A percentile compares a stretch with the other conserved stretches of the same genome.
Conservation (phyloP, 2,113 vertebrate species). For the Phodopus roborovskii region DNA sequence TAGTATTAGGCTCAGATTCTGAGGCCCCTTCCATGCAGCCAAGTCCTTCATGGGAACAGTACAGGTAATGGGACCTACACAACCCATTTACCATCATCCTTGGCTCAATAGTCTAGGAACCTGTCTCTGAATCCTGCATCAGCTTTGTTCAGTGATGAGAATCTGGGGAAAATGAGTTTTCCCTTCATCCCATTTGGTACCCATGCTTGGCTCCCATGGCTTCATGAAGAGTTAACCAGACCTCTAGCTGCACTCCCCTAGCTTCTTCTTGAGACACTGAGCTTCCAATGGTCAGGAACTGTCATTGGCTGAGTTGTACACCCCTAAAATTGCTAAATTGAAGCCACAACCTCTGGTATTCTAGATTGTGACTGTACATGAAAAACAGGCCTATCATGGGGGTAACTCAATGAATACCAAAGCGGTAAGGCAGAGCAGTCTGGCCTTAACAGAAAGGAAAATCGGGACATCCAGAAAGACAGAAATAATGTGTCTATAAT, state of each 20-base stretch:
- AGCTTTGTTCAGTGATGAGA: not conserved
- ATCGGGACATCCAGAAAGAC: not conserved
- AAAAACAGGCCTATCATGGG: not conserved
- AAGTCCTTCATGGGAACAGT: fast-evolving
- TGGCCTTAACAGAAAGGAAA: not conserved
- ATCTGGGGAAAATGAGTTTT: not conserved
- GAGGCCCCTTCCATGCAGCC: not conserved
- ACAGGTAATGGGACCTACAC: not conserved
- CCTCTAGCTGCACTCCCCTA: not conserved
- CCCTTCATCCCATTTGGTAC: not conserved
- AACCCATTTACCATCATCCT: not conserved
- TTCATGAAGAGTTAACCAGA: not conserved
- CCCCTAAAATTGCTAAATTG: not conserved
- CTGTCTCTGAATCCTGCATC: not conserved
- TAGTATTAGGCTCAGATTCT: not conserved
- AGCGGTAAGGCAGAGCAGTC: not conserved
- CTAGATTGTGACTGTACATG: not conserved
- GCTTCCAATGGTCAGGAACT: not conserved
- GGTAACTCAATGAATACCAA: not conserved
- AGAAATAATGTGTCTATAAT: not conserved
- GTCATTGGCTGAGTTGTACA: not conserved
- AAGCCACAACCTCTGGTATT: not conserved
- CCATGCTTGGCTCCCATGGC: not conserved
- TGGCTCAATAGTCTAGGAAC: not conserved
- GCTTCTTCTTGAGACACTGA: not conserved